phyloP scores from a whole-genome alignment of 2,797 vertebrate genomes.

The Podarcis siculus region DNA sequence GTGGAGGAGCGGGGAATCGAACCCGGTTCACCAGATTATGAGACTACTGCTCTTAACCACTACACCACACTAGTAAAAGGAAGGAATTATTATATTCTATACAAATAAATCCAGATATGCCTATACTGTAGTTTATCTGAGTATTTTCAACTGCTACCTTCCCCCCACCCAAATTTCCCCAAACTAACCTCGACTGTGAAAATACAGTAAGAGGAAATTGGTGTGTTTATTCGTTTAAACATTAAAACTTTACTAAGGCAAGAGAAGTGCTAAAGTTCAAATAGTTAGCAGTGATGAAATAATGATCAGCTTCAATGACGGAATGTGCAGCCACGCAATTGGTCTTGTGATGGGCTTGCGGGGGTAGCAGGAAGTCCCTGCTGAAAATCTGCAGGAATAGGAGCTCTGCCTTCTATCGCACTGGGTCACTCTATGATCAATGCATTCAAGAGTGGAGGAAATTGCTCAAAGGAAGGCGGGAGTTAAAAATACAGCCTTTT shows the following conservation, averaged over 20 bases:
- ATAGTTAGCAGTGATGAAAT: constrained; percentile 18
- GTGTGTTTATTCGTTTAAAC: constrained; percentile 35
- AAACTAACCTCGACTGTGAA: constrained; percentile 23
- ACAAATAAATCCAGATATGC: not conserved
- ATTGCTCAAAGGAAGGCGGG: constrained; percentile 30
- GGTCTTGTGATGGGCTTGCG: not conserved
- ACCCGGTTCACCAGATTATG: too few species aligned
- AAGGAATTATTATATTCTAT: not conserved
- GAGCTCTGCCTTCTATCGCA: not conserved
- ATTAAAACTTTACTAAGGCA: constrained; percentile 14
- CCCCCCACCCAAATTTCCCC: not conserved
- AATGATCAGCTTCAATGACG: not conserved
- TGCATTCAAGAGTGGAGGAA: not conserved
- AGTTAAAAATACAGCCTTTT: constrained; percentile 47
- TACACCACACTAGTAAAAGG: not conserved
- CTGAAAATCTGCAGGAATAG: not conserved
- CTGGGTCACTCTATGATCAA: not conserved
- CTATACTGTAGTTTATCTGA: not conserved
- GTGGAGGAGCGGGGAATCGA: too few species aligned
- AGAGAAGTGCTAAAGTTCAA: not conserved
- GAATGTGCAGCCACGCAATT: not conserved
- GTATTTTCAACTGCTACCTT: constrained; percentile 33
- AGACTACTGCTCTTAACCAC: too few species aligned
- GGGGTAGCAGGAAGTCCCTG: not conserved
- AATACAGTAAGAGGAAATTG: not conserved